These are phyloP conservation scores for Lypha dubia DNA, from an alignment of 2,888 invertebrate genomes.

Conservation along the genomic window DNA sequence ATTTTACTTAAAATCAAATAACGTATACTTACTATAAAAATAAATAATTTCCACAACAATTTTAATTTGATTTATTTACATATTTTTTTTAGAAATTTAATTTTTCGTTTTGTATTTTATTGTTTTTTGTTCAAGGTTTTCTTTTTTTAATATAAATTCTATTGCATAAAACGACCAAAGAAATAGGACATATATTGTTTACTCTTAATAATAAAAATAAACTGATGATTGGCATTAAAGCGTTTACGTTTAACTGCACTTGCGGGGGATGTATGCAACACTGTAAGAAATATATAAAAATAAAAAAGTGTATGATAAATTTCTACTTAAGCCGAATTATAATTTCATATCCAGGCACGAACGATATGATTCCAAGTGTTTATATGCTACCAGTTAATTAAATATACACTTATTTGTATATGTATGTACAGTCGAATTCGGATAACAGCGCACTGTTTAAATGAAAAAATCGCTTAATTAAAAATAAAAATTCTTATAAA, in stretches of 20 bases:
- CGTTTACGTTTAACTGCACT: conserved; percentile 27
- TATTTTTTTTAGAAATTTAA: background rate
- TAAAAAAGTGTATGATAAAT: background rate
- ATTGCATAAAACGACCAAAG: conserved; percentile 62
- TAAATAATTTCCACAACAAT: background rate
- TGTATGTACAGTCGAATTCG: too few relatives aligned
- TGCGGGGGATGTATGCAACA: conserved; percentile 4
- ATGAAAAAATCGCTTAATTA: too few relatives aligned
- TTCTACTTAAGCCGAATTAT: background rate
- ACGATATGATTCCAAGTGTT: background rate
- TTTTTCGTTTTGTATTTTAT: background rate
- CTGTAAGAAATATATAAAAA: conserved; percentile 21
- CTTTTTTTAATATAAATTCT: conserved; percentile 1
- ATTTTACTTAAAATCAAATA: background rate
- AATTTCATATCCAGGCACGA: background rate
- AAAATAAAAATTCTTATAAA: too few relatives aligned
- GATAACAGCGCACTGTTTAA: too few relatives aligned
- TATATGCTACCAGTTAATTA: background rate
- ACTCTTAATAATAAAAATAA: conserved; percentile 55
- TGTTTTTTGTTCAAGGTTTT: background rate
- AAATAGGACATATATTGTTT: conserved; percentile 43
- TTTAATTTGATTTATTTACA: background rate
- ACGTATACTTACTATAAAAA: background rate
- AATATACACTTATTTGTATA: too few relatives aligned
- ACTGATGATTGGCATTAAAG: conserved; percentile 51